Conservation (phyloP, 2,888 invertebrate genomes). For the Hoplodrina ambigua region DNA sequence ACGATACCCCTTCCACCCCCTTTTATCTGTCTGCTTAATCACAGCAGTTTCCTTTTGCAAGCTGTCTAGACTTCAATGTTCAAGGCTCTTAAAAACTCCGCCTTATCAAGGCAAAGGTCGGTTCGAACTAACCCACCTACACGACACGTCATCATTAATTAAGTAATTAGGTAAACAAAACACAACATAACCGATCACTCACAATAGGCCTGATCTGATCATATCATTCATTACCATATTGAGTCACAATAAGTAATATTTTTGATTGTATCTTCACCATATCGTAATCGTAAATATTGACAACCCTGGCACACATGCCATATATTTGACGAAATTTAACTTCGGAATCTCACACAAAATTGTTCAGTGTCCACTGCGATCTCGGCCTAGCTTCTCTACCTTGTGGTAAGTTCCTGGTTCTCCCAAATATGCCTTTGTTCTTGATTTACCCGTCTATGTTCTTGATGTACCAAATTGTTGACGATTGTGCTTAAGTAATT, state of each 20-base stretch:
- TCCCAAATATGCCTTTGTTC: neutral
- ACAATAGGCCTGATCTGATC: slow-evolving; percentile 18
- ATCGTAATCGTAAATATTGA: slow-evolving; percentile 52
- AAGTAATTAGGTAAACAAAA: slow-evolving; percentile 9
- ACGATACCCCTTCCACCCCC: too few relatives aligned
- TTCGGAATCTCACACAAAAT: slow-evolving; percentile 62
- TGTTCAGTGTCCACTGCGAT: slow-evolving; percentile 75
- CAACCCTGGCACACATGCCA: slow-evolving; percentile 73
- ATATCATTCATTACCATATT: slow-evolving; percentile 1
- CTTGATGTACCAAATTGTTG: neutral
- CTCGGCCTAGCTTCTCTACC: slow-evolving; percentile 71
- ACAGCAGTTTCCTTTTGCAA: too few relatives aligned
- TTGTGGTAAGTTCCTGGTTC: slow-evolving; percentile 70
- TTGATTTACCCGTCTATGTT: neutral
- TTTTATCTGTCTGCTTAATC: too few relatives aligned
- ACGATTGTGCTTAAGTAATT: neutral
- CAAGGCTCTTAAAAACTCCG: neutral
- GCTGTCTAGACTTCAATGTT: neutral
- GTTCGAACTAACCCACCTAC: neutral
- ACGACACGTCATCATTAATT: neutral
- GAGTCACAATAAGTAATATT: neutral
- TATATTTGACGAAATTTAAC: slow-evolving; percentile 76
- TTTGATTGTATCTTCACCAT: slow-evolving; percentile 25
- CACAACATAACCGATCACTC: slow-evolving; percentile 16
- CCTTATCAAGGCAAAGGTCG: neutral